Base-by-base conservation (phyloP, 2,888 invertebrate species). In the Chymomyza amoena region DNA sequence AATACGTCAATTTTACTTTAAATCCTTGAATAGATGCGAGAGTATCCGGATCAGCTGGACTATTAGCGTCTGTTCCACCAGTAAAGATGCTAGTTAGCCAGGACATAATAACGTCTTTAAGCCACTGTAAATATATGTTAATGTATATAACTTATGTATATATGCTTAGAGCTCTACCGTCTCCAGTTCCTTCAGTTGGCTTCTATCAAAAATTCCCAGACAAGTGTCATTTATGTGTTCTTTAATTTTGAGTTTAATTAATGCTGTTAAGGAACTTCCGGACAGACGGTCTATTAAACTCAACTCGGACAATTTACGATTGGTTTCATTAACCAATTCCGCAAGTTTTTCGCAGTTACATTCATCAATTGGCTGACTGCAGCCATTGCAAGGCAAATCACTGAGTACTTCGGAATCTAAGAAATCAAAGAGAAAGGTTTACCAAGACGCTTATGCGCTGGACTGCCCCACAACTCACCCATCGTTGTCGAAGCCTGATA, bases 31-130 rank as follows among this genome's bases (percentile, higher is more conserved):
- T 93, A 20, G 74, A 68, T 25, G 73, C 66, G 1, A 80, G 77
- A 61, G 72, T 67, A 54, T 76, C 92, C 72, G 93, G 93, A 79
- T 93, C 91, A 67, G 93, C 90, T n/a, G 93, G 92, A 61, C 93
- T 93, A 82, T 94, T 93, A 4, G 93, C 93, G 16, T 75, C 45
- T 59, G 93, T 93, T 18, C 94, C 94, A 51, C 93, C 94, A 77
- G 94, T 94, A 82, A 97, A 98, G 77, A 98, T 96, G 81, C 96
- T 93, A 32, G 94, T 95, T 32, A 98, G 90, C 98, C 98, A 98
- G 32, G 95, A 95, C 91, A 98, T 94, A 0, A 98, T 96, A 63
- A 96, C 95, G 13, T 94, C 95, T 75, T 97, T 95, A 2, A 98
- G 93, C 98, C 98, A 98, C 94, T 96, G 89, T 6, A 92, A 91